Evolutionary conservation across 1,140 invertebrate species (phyloP).

Genomic region (Homalodisca vitripennis): DNA sequence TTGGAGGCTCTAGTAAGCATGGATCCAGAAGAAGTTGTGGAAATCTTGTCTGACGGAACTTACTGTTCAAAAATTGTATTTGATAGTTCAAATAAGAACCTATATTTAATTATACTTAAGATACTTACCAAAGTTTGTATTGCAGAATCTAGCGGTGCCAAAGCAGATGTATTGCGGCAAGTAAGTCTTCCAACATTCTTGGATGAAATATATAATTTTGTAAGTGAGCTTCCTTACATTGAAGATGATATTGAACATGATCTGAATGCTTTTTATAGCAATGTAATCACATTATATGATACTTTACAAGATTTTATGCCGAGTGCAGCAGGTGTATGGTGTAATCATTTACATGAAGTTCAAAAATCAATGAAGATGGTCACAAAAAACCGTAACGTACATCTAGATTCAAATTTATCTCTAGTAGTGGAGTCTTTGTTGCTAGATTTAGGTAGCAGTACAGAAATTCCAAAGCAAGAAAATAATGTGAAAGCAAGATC

Average conservation of each 20-base stretch:
- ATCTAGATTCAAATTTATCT: too few species aligned
- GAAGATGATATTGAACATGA: slow-evolving; percentile 8
- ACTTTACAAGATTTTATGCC: slow-evolving; percentile 7
- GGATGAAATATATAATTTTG: slow-evolving; percentile 2
- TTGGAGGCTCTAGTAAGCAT: too few species aligned
- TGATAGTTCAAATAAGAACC: too few species aligned
- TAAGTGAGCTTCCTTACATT: not conserved
- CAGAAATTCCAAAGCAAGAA: too few species aligned
- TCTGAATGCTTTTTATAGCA: not conserved
- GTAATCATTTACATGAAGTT: not conserved
- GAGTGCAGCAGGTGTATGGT: not conserved
- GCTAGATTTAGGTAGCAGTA: too few species aligned
- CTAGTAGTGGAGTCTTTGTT: too few species aligned
- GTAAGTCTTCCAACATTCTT: not conserved
- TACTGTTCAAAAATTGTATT: too few species aligned
- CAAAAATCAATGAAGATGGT: slow-evolving; percentile 1
- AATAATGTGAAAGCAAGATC: too few species aligned
- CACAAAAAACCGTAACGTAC: not conserved
- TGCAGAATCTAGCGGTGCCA: not conserved
- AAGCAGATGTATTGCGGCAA: not conserved
- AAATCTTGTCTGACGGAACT: not conserved
- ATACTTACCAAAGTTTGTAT: slow-evolving; percentile 13
- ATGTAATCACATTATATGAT: not conserved
- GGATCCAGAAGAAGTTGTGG: not conserved
- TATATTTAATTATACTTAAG: not conserved